phyloP scores from a whole-genome alignment of 2,888 invertebrate genomes.

The Sinopyrophorus schimmeli region DNA sequence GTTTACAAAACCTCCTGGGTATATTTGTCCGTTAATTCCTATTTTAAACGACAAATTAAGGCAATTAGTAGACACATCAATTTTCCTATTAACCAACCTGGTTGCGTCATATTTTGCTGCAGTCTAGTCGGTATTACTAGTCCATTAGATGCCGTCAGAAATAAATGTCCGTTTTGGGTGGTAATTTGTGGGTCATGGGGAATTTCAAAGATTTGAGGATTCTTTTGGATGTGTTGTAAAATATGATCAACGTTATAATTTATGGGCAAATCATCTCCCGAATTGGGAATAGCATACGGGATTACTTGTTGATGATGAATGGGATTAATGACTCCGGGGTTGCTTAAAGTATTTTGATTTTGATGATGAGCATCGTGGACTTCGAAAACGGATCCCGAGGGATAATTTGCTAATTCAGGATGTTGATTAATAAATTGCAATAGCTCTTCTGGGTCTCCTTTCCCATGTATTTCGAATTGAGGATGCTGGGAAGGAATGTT shows the following conservation, averaged over 20 bases:
- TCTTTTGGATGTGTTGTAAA: conserved; percentile 50
- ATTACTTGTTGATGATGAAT: conserved; percentile 34
- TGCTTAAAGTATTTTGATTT: conserved; percentile 25
- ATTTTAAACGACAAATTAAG: neutral
- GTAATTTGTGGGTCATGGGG: conserved; percentile 27
- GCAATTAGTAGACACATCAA: neutral
- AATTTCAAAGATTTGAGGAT: conserved; percentile 31
- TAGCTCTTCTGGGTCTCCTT: conserved; percentile 50
- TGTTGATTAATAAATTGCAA: conserved; percentile 53
- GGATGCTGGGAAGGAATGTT: conserved; percentile 7
- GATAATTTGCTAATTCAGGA: conserved; percentile 53
- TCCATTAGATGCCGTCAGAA: conserved; percentile 45
- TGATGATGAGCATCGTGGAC: conserved; percentile 44
- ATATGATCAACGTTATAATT: conserved; percentile 50
- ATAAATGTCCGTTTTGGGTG: conserved; percentile 41
- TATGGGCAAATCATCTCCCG: conserved; percentile 41
- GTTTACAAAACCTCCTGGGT: conserved; percentile 45
- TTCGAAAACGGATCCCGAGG: conserved; percentile 53
- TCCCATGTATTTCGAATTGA: conserved; percentile 43
- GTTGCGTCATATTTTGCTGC: conserved; percentile 43
- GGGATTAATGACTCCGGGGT: conserved; percentile 42
- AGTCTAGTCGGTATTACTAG: conserved; percentile 41
- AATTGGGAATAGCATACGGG: no score
- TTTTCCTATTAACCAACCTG: conserved; percentile 36
- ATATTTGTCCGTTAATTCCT: conserved; percentile 18